Evolutionary conservation across 2,797 vertebrate genomes (phyloP), one percentile per base, ranked within the genome.

Genomic region (Lindbergichthys nudifrons): DNA sequence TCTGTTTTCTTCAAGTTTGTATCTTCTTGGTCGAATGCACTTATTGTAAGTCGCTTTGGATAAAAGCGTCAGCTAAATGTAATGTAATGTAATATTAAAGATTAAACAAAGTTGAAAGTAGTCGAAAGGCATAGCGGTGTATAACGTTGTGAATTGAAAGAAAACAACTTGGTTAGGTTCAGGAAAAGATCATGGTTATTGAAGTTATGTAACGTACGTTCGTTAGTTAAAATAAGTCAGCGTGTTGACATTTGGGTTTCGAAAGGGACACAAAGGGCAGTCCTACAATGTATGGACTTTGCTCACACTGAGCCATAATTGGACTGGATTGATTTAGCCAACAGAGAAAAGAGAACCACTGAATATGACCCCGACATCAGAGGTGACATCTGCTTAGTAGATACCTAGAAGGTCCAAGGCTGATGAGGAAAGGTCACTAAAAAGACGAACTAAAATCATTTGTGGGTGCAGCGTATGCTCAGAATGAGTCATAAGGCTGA

Each of bases 351-450:
- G 21, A n/a, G 26, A 42, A 48, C 47, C 41, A 21, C 58, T 41
- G 36, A 61, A 18, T 3, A 39, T 46, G 43, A 58, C 48, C 21
- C 43, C 2, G 13, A 51, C 64, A 36, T 36, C 8, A 36, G 32
- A 36, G 47, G 47, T 70, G 52, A 64, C 65, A 67, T 77, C 65
- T 77, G 69, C 69, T 45, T 47, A 70, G 42, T 41, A 32, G 45
- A 67, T 48, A 62, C 12, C 6, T 36, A 9, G 32, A 36, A 36
- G 2, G 53, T 72, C 67, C 53, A n/a, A 50, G 48, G 64, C 74
- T 81, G 84, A 87, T 70, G 67, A 80, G 60, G 45, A 21, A 3
- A 46, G 76, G 70, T 86, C 75, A 83, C 83, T 87, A 77, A 74
- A 79, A 65, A 53, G 63, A 73, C 65, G 79, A 73, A 71, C 74